phyloP scores from a whole-genome alignment of 2,113 vertebrate species.

The Neopipo cinnamomea region DNA sequence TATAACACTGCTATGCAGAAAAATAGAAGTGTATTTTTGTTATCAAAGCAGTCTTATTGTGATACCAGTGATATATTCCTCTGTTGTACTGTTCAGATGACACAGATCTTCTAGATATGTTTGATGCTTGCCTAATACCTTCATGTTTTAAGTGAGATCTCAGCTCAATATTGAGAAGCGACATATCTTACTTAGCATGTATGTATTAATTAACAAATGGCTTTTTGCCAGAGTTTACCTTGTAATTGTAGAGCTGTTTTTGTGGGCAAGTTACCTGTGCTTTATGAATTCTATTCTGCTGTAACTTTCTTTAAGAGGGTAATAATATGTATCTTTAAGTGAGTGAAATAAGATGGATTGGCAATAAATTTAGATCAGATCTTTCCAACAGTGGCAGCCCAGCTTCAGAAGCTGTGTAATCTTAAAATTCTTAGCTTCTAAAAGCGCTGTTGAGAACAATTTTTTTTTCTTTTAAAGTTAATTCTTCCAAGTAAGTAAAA shows the following conservation, averaged over 20 bases:
- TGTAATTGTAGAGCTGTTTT: background rate
- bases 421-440: background rate
- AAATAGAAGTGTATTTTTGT: background rate
- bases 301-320: background rate
- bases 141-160: background rate
- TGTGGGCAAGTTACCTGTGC: background rate
- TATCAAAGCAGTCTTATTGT: background rate
- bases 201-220: background rate
- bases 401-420: background rate
- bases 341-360: background rate
- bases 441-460: background rate
- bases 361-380: background rate
- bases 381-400: background rate
- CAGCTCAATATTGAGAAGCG: background rate
- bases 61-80: background rate
- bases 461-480: background rate
- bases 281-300: background rate
- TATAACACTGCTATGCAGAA: background rate
- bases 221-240: background rate
- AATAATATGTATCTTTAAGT: background rate
- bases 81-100: background rate
- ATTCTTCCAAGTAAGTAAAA: slow-evolving; percentile 37
- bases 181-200: background rate
- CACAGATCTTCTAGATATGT: background rate
- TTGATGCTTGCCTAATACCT: background rate